Evolutionary conservation across 2,797 vertebrate species (phyloP), one percentile per base, ranked within the genome.

Genomic region (Falco concolor): DNA sequence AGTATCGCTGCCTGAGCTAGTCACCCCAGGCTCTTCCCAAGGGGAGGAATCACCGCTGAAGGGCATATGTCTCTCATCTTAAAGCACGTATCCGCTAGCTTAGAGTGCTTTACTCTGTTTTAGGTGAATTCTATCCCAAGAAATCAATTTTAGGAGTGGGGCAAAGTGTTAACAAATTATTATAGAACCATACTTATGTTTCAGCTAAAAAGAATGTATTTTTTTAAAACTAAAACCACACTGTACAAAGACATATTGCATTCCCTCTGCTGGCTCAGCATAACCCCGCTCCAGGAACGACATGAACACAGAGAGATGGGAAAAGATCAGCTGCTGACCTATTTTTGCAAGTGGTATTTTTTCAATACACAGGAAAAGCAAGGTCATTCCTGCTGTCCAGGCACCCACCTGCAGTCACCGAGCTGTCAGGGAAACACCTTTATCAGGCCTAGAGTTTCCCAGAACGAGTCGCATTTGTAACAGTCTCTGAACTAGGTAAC

Each of bases 11-110:
- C 54, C 49, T 27, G 12, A 38, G 45, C 30, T 45, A 9, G 17
- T 10, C 4, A 1, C 8, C 27, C 16, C 10, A 3, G 30, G 56
- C 42, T 57, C 24, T 53, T 36, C 61, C 6, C 44, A 7, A 27
- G 61, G 34, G 30, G 4, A 91, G 38, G 12, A 53, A 84, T 7
- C 7, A 0, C 13, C 44, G 56, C 84, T 47, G 63, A 19, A 64
- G 2, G 25, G 2, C 27, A 27, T 0, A 1, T 32, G 5, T n/a
- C 10, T n/a, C 12, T 40, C 36, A 50, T 36, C 54, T 64, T 23
- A 40, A 56, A 40, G 12, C 47, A 32, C 3, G 0, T 0, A 4
- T 8, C 21, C 5, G 15, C 18, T 34, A 23, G 14, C 52, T 56
- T 15, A 28, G 25, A 2, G 36, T 6, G 61, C 32, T 63, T 1